Evolutionary conservation across 2,888 invertebrate species (phyloP), one percentile per base, ranked within the genome.

Genomic region (Chorisops tibialis): DNA sequence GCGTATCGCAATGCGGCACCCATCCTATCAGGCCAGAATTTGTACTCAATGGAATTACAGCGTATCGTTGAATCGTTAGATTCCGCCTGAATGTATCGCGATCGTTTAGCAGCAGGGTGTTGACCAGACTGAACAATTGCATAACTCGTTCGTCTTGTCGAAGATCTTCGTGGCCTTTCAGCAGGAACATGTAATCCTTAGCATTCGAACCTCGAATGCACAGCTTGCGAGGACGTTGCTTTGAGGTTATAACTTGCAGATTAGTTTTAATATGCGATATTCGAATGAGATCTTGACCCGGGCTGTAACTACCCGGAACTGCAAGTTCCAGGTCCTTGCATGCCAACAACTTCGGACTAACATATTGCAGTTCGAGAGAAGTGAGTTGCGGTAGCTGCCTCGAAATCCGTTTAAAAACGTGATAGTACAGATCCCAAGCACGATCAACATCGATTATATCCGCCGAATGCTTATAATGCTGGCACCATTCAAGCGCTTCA

Each of bases 381-480:
- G 94, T 94, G 41, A 95, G 79, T 74, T 93, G 92, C 3, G 96
- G 94, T 68, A 99, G 80, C 77, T 99, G 99, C 18, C 95, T 87
- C 18, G 96, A 93, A 74, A 99, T 98, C 69, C 96, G 87, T 24
- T 97, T 85, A 80, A 99, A 99, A 58, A 99, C 97, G 75, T 96
- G 94, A 80, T 99, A 99, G 80, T 99, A 99, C 38, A 97, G 83
- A 75, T 99, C 98, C 99, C 99, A 99, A 3, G 99, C 99, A 75
- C 96, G 96, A 75, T 96, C 96, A 67, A 99, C 79, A 73, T 99
- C 98, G 68, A 95, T 87, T 4, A 91, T 87, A 69, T 90, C 89
- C 1, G 89, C 87, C 0, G 94, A 91, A 21, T 87, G 84, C 79
- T 87, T 89, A 75, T 89, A 98, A 70, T 93, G 85, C 72, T 91